These are phyloP conservation scores for Stenodera caucasica DNA, from an alignment of 2,888 invertebrate genomes.

Conservation along the genomic window DNA sequence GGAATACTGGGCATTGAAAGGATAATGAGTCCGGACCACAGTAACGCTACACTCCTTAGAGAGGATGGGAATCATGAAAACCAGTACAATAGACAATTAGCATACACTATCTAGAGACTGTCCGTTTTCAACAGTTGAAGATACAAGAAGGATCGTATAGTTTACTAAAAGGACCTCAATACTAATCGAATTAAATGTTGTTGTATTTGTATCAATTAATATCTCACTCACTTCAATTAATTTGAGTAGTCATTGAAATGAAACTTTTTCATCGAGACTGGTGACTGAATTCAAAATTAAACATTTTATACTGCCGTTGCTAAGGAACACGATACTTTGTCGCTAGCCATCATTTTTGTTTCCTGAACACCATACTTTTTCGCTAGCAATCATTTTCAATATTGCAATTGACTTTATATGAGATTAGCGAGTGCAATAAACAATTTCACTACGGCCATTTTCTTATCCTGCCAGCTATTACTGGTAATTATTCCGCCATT, in stretches of 20 bases:
- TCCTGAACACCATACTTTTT: constrained; percentile 16
- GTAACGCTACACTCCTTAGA: constrained; percentile 38
- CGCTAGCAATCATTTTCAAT: too few relatives aligned
- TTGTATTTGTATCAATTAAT: too few relatives aligned
- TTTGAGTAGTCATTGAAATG: too few relatives aligned
- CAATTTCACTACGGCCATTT: too few relatives aligned
- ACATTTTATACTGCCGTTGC: too few relatives aligned
- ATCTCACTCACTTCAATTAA: too few relatives aligned
- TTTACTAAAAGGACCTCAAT: constrained; percentile 16
- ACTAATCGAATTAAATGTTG: constrained; percentile 24
- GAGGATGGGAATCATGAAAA: constrained; percentile 39
- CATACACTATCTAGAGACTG: constrained; percentile 46
- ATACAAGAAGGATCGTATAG: constrained; percentile 3
- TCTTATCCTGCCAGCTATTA: constrained; percentile 17
- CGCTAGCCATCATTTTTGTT: constrained; percentile 1
- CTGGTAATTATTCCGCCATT: constrained; percentile 28
- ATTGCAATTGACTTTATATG: too few relatives aligned
- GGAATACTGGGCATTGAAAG: constrained; percentile 38
- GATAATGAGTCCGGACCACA: constrained; percentile 47
- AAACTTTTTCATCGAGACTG: constrained; percentile 1
- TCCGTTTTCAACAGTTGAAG: constrained; percentile 31
- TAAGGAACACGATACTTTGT: neutral
- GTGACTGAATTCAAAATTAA: constrained; percentile 10
- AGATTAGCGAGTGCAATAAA: too few relatives aligned
- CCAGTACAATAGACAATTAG: constrained; percentile 45